These are phyloP conservation scores for Drosophila arawakana DNA, from an alignment of 1,140 invertebrate genomes.

Conservation along the genomic window DNA sequence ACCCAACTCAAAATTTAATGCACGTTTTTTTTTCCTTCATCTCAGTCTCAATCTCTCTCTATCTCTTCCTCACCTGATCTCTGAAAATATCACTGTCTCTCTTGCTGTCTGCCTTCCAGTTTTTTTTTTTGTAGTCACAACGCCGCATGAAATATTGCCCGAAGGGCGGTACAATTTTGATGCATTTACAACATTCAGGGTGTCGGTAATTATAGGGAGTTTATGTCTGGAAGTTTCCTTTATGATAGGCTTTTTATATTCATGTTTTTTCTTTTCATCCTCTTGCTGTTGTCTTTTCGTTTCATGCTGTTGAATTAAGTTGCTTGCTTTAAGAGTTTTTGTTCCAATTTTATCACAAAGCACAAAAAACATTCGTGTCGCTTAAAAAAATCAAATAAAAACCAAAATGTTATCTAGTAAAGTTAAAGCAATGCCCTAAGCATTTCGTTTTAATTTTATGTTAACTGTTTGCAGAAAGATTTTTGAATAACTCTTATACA, in stretches of 20 bases:
- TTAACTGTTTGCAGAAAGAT: no score
- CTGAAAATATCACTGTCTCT: slow-evolving; percentile 1
- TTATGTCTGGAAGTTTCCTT: slow-evolving; percentile 83
- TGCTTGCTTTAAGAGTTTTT: neutral
- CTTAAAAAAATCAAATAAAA: neutral
- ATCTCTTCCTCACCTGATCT: slow-evolving; percentile 18
- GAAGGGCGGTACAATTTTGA: slow-evolving; percentile 81
- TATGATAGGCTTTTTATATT: slow-evolving; percentile 69
- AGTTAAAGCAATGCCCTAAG: no score
- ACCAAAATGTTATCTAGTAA: no score
- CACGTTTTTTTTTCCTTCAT: slow-evolving; percentile 50
- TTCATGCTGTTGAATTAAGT: slow-evolving; percentile 65
- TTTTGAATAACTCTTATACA: no score
- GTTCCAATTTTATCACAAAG: neutral
- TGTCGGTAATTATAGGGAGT: slow-evolving; percentile 84
- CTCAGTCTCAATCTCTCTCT: slow-evolving; percentile 3
- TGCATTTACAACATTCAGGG: slow-evolving; percentile 83
- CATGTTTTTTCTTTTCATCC: slow-evolving; percentile 36
- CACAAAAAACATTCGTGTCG: neutral
- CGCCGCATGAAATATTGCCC: slow-evolving; percentile 65
- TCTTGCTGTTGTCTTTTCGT: slow-evolving; percentile 34
- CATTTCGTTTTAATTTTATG: no score
- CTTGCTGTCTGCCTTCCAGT: neutral
- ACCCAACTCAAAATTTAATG: slow-evolving; percentile 59
- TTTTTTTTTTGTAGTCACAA: slow-evolving; percentile 37